These are phyloP conservation scores for Macropus fuliginosus DNA, from an alignment of 2,797 vertebrate genomes.

Conservation along the genomic window DNA sequence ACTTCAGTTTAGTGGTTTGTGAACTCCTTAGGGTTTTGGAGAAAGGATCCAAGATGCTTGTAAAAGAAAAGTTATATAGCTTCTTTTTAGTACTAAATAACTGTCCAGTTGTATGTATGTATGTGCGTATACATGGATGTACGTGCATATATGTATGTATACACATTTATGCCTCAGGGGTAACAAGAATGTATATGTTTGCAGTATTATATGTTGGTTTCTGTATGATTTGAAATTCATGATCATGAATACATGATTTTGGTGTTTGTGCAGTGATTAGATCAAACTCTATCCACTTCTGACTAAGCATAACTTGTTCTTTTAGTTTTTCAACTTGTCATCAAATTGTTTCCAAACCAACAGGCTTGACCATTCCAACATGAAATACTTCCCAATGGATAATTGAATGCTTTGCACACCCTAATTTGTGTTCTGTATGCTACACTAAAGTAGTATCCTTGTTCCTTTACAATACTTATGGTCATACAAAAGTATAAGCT, in stretches of 20 bases:
- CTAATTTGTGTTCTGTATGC: neutral
- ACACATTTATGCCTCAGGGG: no score
- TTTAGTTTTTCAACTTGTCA: neutral
- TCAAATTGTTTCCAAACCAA: neutral
- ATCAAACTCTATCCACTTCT: neutral
- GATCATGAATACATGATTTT: neutral
- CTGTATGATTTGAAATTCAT: neutral
- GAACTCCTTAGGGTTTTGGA: neutral
- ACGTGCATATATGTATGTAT: no score
- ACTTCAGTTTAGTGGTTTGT: neutral
- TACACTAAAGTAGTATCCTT: neutral
- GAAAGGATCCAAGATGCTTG: neutral
- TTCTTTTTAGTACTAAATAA: no score
- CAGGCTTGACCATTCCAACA: neutral
- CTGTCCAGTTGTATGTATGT: no score
- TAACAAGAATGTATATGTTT: no score
- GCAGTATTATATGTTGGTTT: neutral
- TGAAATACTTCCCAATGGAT: neutral
- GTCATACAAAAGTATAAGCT: neutral
- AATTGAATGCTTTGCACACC: neutral
- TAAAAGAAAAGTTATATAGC: no score
- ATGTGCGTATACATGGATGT: no score
- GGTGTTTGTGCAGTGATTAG: neutral
- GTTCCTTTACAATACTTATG: neutral
- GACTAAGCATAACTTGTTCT: neutral